Evolutionary conservation across 2,113 vertebrate genomes (phyloP).

Genomic region (Etheostoma spectabile): DNA sequence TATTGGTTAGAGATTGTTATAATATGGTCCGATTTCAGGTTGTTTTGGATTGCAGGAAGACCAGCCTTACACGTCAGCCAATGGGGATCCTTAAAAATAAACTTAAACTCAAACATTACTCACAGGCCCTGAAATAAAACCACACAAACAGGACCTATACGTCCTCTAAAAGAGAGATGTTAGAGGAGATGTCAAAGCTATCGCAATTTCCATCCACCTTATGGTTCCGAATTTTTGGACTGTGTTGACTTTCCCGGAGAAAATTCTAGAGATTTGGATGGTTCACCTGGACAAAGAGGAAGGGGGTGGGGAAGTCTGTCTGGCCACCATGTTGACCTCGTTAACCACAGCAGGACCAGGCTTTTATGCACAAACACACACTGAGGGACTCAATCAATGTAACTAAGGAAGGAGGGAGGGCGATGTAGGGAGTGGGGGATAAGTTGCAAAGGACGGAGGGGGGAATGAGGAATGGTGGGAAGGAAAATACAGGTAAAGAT

Average conservation of each 20-base stretch:
- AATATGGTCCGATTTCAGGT: too few species aligned
- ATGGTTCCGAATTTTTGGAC: not conserved
- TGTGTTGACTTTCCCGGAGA: not conserved
- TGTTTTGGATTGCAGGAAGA: too few species aligned
- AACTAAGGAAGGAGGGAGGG: slow-evolving; percentile 63
- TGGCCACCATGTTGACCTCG: slow-evolving; percentile 79
- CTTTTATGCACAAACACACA: slow-evolving; percentile 28
- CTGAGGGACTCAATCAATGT: slow-evolving; percentile 68
- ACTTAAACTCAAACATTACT: too few species aligned
- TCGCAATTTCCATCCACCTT: not conserved
- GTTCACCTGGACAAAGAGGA: not conserved
- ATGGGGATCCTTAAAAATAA: too few species aligned
- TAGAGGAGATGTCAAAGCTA: not conserved
- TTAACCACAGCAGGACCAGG: slow-evolving; percentile 70
- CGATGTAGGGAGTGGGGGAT: slow-evolving; percentile 49
- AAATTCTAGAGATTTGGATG: not conserved
- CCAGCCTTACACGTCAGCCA: too few species aligned
- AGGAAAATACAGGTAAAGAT: slow-evolving; percentile 22
- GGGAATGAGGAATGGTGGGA: slow-evolving; percentile 9
- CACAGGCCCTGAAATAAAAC: too few species aligned
- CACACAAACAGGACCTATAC: too few species aligned
- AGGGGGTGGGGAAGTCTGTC: slow-evolving; percentile 64
- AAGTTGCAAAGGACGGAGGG: slow-evolving; percentile 39
- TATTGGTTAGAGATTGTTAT: too few species aligned
- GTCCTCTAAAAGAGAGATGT: too few species aligned